Evolutionary conservation across 2,113 vertebrate species (phyloP), one percentile per base, ranked within the genome.

Genomic region (Heterochromis multidens): DNA sequence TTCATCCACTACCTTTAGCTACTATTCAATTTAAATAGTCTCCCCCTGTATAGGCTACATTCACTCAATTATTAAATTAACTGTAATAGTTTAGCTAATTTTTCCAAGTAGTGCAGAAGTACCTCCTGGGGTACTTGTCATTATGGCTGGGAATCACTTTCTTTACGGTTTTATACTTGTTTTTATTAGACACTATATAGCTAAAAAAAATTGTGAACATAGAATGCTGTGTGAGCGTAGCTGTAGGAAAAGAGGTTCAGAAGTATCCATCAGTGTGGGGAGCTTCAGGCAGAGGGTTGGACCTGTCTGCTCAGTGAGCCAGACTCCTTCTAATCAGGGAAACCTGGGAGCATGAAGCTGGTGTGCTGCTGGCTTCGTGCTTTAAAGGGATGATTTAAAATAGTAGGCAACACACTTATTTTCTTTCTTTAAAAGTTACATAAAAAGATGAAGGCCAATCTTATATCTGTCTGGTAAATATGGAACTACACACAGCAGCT

Each of bases 231-330:
- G 6, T 57, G 16, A 31, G 27, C 57, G 62, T 58, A 31, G 6
- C 57, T 60, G 57, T 80, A 57, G 74, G 56, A 62, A 2, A 5
- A 25, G 49, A 52, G 80, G n/a, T 80, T 77, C 43, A 25, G 62
- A 87, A 37, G 88, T 81, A 81, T 89, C 77, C 54, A 81, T 88
- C 88, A 84, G 67, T 70, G 62, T 16, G 58, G 77, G 49, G 35
- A 84, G 77, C 77, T 79, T 7, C 31, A 59, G 60, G 58, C 65
- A 11, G 89, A 63, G 79, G 82, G 79, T 27, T 56, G 52, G 90
- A 79, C 83, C 91, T 78, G 84, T 94, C 88, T 81, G 70, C 86
- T 77, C 76, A 79, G 21, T 40, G 87, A 81, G 33, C 77, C 63
- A 29, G 60, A 62, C 79, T 85, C 77, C 43, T 74, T 77, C 31